Percentiles rank a stretch among this genome's conserved stretches.
These are phyloP conservation scores for Galago senegalensis DNA, from an alignment of 2,797 vertebrate genomes.

Conservation along the genomic window DNA sequence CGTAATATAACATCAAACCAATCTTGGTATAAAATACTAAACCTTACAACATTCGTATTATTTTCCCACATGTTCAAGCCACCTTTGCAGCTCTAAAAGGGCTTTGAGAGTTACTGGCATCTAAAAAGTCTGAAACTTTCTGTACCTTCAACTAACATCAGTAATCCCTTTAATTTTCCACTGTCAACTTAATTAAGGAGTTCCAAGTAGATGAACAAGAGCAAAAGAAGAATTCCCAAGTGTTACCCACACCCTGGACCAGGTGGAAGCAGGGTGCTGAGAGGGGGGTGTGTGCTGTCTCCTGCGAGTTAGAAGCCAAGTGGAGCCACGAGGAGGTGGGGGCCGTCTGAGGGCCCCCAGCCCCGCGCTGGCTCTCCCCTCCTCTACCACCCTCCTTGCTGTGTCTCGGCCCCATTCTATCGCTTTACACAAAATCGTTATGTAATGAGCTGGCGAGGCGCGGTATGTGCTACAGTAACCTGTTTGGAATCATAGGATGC, in stretches of 20 bases:
- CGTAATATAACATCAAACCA: neutral
- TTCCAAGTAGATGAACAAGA: neutral
- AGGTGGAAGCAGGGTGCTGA: neutral
- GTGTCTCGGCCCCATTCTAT: neutral
- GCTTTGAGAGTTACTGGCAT: neutral
- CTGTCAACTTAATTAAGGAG: neutral
- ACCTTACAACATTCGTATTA: neutral
- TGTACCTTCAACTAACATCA: neutral
- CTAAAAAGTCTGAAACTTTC: neutral
- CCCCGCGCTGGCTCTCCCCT: neutral
- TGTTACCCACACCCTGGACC: neutral
- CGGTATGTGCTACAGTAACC: constrained; percentile 82
- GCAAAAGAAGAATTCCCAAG: neutral
- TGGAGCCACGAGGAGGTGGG: neutral
- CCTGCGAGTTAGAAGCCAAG: neutral
- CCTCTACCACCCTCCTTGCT: neutral
- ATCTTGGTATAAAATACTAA: neutral
- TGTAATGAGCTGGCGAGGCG: constrained; percentile 81
- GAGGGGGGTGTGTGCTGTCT: neutral
- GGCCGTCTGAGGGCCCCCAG: neutral
- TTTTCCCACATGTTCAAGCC: neutral
- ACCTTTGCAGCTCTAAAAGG: neutral
- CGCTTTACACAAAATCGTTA: constrained; percentile 79
- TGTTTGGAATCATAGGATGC: constrained; percentile 86
- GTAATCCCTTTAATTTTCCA: neutral